Conservation (phyloP, 2,888 invertebrate species). For the Callyntrura sp. region DNA sequence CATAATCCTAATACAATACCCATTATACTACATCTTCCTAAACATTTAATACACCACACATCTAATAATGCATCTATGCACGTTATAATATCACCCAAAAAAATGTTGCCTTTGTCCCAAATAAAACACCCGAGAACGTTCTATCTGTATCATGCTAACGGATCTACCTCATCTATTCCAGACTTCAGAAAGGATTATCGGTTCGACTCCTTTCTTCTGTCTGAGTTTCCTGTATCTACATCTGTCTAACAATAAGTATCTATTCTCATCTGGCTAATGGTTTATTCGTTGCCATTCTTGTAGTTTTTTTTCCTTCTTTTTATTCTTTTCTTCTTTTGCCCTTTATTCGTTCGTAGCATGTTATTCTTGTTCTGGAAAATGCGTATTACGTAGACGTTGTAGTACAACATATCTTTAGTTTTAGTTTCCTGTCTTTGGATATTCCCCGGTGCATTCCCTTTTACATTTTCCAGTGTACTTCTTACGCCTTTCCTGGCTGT, state of each 20-base stretch:
- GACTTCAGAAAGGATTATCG: constrained; percentile 31
- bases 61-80: too few species aligned
- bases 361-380: constrained; percentile 6
- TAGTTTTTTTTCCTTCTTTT: constrained; percentile 9
- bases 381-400: neutral
- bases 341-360: constrained; percentile 18
- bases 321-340: constrained; percentile 29
- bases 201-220: constrained; percentile 30
- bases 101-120: neutral
- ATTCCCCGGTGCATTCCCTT: neutral
- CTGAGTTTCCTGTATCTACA: neutral
- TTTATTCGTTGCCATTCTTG: constrained; percentile 55
- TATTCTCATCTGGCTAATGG: constrained; percentile 76
- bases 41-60: too few species aligned
- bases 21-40: too few species aligned
- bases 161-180: neutral
- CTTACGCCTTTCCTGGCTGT: neutral
- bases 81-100: too few species aligned
- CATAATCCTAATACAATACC: too few species aligned
- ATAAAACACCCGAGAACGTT: neutral
- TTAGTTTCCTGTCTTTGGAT: neutral
- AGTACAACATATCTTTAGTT: neutral
- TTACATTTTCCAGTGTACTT: neutral
- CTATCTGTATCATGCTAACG: neutral
- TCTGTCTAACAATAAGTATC: constrained; percentile 45